A percentile compares a stretch with the other conserved stretches of the same genome.
These are phyloP conservation scores for Thecocarcelia acutangulata DNA, from an alignment of 2,888 invertebrate genomes.

Conservation along the genomic window DNA sequence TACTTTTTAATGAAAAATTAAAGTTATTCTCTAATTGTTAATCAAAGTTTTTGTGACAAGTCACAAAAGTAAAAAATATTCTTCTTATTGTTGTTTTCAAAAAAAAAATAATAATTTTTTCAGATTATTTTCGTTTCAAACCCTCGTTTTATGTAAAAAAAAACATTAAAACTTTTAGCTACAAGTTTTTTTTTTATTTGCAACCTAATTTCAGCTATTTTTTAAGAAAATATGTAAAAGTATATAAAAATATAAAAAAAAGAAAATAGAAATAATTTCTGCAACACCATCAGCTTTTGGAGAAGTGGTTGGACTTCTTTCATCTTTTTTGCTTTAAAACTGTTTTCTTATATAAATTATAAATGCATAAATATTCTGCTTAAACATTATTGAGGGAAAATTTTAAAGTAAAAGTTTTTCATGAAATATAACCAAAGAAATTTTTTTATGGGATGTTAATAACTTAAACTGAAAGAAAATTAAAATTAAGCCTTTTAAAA, in stretches of 20 bases:
- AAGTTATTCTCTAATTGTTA: no score
- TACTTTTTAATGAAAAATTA: no score
- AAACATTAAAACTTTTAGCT: no score
- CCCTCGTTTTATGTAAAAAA: no score
- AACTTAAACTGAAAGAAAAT: not conserved
- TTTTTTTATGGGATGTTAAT: slow-evolving; percentile 7
- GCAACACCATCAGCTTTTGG: not conserved
- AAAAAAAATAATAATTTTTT: no score
- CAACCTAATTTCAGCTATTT: slow-evolving; percentile 33
- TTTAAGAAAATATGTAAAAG: slow-evolving; percentile 15
- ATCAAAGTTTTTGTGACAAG: no score
- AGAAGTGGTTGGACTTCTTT: not conserved
- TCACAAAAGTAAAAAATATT: no score
- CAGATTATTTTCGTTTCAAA: no score
- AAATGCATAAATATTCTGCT: slow-evolving; percentile 53
- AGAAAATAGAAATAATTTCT: slow-evolving; percentile 13
- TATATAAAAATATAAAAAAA: slow-evolving; percentile 8
- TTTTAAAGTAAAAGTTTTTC: not conserved
- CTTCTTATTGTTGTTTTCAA: no score
- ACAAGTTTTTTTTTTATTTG: slow-evolving; percentile 29
- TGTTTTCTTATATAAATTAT: slow-evolving; percentile 34
- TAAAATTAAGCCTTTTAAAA: slow-evolving; percentile 36
- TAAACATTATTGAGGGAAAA: slow-evolving; percentile 8
- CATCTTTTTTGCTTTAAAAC: not conserved
- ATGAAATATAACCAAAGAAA: slow-evolving; percentile 15